A percentile compares a stretch with the other conserved stretches of the same genome.
These are phyloP conservation scores for Prorops nasuta DNA, from an alignment of 1,140 invertebrate genomes.

Conservation along the genomic window DNA sequence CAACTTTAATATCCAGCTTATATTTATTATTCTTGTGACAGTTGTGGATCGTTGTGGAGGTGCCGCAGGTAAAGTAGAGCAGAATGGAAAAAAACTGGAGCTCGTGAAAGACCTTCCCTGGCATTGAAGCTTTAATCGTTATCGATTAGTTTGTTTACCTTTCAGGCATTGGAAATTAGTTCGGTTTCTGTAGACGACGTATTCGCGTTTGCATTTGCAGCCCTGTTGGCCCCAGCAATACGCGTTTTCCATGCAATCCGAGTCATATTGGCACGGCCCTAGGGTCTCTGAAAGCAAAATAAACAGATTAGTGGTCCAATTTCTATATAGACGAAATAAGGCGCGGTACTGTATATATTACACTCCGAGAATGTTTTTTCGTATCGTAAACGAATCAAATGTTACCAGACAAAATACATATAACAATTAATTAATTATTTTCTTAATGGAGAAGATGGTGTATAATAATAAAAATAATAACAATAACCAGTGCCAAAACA, in stretches of 20 bases:
- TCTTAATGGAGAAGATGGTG: no score
- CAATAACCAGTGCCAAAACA: no score
- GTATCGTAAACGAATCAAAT: no score
- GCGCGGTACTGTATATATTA: not conserved
- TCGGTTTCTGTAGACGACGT: conserved; percentile 31
- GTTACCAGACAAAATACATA: no score
- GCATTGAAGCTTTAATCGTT: no score
- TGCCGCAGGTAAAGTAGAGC: no score
- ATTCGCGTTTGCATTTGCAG: conserved; percentile 33
- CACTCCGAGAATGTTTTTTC: conserved; percentile 1
- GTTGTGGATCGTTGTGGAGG: conserved; percentile 13
- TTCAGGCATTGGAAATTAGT: conserved; percentile 32
- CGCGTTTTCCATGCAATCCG: conserved; percentile 37
- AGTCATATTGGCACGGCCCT: conserved; percentile 30
- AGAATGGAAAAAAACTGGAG: no score
- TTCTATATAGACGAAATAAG: not conserved
- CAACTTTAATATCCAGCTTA: no score
- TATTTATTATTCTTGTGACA: no score
- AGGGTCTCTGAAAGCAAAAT: conserved; percentile 26
- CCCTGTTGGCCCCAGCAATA: conserved; percentile 31
- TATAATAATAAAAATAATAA: no score
- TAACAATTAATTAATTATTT: no score
- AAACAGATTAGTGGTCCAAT: not conserved
- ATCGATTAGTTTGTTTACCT: conserved; percentile 22
- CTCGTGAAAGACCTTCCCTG: no score